phyloP scores from a whole-genome alignment of 1,140 invertebrate species.

The Pemphigus obesinymphae region DNA sequence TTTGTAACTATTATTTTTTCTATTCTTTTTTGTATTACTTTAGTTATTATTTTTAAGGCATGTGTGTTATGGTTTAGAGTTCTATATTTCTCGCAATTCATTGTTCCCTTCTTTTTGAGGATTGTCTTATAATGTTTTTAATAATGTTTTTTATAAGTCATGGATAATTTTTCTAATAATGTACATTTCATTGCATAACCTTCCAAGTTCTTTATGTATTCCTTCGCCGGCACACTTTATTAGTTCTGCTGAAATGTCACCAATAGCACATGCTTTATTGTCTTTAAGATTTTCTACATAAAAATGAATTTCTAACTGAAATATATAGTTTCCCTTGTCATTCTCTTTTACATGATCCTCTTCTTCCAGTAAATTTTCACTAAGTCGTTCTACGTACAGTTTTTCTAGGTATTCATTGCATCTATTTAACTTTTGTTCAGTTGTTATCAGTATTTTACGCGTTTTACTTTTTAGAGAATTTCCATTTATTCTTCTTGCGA shows the following conservation, averaged over 20 bases:
- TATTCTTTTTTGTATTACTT: constrained; percentile 22
- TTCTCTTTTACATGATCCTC: constrained; percentile 37
- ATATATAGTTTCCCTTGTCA: constrained; percentile 33
- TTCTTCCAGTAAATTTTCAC: constrained; percentile 35
- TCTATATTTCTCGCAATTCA: background rate
- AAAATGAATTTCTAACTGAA: background rate
- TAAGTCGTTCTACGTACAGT: background rate
- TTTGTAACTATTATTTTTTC: constrained; percentile 1
- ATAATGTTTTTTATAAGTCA: constrained; percentile 32
- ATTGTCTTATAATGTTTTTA: constrained; percentile 2
- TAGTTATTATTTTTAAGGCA: constrained; percentile 14
- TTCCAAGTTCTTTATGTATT: background rate
- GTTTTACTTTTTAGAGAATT: constrained; percentile 43
- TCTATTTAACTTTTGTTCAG: no score
- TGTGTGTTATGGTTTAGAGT: background rate
- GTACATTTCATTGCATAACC: constrained; percentile 41
- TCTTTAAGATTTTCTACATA: no score
- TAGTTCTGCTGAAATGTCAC: no score
- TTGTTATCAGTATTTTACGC: constrained; percentile 41
- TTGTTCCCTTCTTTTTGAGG: background rate
- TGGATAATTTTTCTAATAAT: no score
- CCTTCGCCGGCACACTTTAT: no score
- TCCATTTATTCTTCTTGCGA: no score
- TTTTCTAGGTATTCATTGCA: background rate
- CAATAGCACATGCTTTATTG: no score